Evolutionary conservation across 2,797 vertebrate species (phyloP), one percentile per base, ranked within the genome.

Genomic region (Lutjanus argentimaculatus): DNA sequence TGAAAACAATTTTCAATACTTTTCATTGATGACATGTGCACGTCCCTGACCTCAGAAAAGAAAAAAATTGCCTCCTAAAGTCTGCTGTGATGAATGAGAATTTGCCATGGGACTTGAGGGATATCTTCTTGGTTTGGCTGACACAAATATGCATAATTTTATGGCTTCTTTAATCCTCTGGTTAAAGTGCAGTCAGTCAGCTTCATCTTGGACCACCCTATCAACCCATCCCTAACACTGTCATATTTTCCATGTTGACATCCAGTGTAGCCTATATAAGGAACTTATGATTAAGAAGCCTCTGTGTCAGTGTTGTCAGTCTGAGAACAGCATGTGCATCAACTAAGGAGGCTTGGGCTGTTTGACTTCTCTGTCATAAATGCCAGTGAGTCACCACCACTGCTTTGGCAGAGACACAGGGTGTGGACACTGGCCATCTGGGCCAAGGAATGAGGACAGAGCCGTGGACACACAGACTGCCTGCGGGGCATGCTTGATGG

Each of bases 361-460:
- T 83, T 80, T 74, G 72, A 80, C 75, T 67, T 46, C 25, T 70
- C 40, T 55, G 56, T 63, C n/a, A 68, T 63, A 78, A 89, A 85
- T 77, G 68, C 69, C 64, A 83, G 67, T 86, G 86, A 89, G 85
- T 88, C 84, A 79, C 86, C 74, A 53, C 82, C 55, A 56, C 58
- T 84, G 76, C 77, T 80, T 59, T 75, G 81, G 67, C 87, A 75
- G 67, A 67, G 82, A 69, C 79, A 3, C 42, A 46, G 74, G 76
- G 68, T 57, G 76, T 79, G 76, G 80, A 85, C 12, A 0, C 25
- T 12, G 46, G 74, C 87, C 89, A 88, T 90, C 73, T 89, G 88
- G 85, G 79, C 79, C 77, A 81, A 82, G 82, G 71, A 85, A 88
- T 58, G 67, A 84, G 85, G 85, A 56, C 90, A 80, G 81, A 84